Percentiles rank a stretch among this genome's conserved stretches.
These are phyloP conservation scores for Albula goreensis DNA, from an alignment of 2,113 vertebrate species.

Conservation along the genomic window DNA sequence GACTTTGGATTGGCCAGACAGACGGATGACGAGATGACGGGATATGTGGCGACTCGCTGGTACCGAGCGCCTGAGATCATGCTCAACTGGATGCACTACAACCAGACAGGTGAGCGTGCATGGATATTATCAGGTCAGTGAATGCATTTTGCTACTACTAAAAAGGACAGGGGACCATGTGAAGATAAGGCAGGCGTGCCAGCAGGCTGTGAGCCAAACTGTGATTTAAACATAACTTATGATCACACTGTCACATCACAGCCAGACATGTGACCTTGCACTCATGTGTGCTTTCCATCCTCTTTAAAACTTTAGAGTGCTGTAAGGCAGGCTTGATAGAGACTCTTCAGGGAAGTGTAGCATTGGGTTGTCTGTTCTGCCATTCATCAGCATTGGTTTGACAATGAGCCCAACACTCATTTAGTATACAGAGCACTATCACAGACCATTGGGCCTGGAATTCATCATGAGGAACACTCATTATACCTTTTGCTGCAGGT, in stretches of 20 bases:
- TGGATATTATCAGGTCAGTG: slow-evolving; percentile 75
- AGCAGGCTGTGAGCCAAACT: neutral
- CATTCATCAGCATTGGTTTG: neutral
- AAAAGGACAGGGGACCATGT: slow-evolving; percentile 62
- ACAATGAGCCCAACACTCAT: neutral
- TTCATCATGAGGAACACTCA: neutral
- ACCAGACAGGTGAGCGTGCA: slow-evolving; percentile 68
- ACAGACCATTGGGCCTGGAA: neutral
- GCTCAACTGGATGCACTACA: slow-evolving; percentile 99
- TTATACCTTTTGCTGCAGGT: neutral
- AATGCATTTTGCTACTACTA: neutral
- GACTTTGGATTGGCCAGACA: slow-evolving; percentile 95
- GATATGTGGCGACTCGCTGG: slow-evolving; percentile 96
- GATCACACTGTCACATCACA: slow-evolving; percentile 25
- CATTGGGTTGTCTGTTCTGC: too few relatives aligned
- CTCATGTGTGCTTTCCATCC: too few relatives aligned
- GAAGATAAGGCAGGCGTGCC: neutral
- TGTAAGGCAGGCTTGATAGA: too few relatives aligned
- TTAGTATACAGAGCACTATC: neutral
- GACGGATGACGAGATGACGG: slow-evolving; percentile 96
- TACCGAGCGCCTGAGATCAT: slow-evolving; percentile 97
- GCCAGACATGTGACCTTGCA: slow-evolving; percentile 63
- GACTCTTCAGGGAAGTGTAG: too few relatives aligned
- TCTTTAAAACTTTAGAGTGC: too few relatives aligned
- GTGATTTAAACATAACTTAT: slow-evolving; percentile 38